These are phyloP conservation scores for Callaeas wilsoni DNA, from an alignment of 2,113 vertebrate genomes.

Conservation along the genomic window DNA sequence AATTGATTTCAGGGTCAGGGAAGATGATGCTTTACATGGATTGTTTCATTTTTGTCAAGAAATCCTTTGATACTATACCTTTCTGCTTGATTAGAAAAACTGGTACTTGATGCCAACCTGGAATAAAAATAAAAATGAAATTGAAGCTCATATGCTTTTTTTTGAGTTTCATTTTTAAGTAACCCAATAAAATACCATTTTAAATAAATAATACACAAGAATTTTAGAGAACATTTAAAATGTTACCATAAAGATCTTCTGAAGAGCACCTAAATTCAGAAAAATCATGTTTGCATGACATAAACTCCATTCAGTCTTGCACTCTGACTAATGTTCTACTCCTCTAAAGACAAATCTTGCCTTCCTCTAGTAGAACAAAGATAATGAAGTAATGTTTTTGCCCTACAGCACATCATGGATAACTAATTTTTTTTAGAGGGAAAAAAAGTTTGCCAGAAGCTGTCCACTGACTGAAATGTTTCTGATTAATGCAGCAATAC, in stretches of 20 bases:
- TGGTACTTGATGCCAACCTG: conserved; percentile 92
- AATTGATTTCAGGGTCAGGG: background rate
- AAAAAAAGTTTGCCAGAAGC: background rate
- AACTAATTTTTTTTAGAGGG: background rate
- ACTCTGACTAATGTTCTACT: background rate
- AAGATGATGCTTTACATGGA: background rate
- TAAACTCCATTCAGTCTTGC: background rate
- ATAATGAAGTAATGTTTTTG: background rate
- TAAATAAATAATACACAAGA: background rate
- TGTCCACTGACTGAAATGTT: background rate
- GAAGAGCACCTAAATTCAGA: background rate
- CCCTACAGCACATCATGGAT: background rate
- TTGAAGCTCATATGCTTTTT: background rate
- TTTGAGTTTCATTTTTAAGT: background rate
- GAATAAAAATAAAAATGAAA: conserved; percentile 20
- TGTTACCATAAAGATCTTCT: background rate
- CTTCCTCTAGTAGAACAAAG: background rate
- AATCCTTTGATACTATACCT: conserved; percentile 76
- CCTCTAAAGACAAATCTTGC: background rate
- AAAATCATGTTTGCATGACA: background rate
- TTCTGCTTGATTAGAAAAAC: conserved; percentile 96
- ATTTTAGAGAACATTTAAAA: background rate
- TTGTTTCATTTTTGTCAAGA: background rate
- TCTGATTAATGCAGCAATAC: background rate
- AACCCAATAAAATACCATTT: background rate